These are phyloP conservation scores for Gephyroberyx darwinii DNA, from an alignment of 2,797 vertebrate genomes.

Conservation along the genomic window DNA sequence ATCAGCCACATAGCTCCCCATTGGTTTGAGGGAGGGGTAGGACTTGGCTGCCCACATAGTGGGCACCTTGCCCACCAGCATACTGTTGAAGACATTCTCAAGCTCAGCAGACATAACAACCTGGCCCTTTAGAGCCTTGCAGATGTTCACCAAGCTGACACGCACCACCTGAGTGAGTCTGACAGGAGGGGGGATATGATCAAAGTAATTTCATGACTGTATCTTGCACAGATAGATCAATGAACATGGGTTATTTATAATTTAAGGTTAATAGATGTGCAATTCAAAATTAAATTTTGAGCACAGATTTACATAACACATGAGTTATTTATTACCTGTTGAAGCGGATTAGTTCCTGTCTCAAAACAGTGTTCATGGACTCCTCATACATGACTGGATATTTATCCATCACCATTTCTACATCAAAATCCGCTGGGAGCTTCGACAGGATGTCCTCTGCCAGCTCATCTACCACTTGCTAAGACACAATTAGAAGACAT, in stretches of 20 bases:
- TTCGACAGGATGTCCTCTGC: constrained; percentile 90
- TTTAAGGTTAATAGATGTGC: background rate
- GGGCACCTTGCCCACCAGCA: constrained; percentile 91
- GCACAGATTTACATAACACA: background rate
- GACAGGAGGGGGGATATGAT: constrained; percentile 15
- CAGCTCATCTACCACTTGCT: constrained; percentile 90
- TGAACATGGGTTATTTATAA: background rate
- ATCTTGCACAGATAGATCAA: background rate
- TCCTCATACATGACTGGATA: constrained; percentile 92
- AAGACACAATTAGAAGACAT: constrained; percentile 14
- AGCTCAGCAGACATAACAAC: constrained; percentile 94
- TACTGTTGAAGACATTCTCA: constrained; percentile 88
- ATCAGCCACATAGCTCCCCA: constrained; percentile 90
- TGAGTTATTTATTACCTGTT: constrained; percentile 84
- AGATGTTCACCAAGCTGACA: constrained; percentile 85
- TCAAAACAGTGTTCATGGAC: constrained; percentile 95
- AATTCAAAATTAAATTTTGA: background rate
- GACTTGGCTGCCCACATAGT: constrained; percentile 89
- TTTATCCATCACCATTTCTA: constrained; percentile 81
- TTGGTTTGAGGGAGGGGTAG: constrained; percentile 92
- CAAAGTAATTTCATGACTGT: background rate
- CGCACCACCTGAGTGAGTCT: constrained; percentile 89
- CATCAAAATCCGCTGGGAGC: constrained; percentile 86
- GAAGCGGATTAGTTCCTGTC: constrained; percentile 92
- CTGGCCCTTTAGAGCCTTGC: constrained; percentile 90